Evolutionary conservation across 2,888 invertebrate genomes (phyloP).

Genomic region (Hypolimnas misippus): DNA sequence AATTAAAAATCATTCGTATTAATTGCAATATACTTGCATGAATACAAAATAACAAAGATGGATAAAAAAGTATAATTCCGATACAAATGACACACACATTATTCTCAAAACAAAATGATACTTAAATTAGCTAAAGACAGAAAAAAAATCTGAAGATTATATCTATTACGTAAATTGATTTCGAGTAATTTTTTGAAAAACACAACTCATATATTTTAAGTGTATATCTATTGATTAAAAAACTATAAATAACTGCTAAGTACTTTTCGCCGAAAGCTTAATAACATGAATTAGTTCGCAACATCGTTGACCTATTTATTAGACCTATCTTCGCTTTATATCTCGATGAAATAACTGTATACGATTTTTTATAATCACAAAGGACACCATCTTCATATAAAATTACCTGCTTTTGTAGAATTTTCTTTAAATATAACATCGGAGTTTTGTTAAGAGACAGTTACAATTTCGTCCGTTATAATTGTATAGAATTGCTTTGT

Average conservation of each 20-base stretch:
- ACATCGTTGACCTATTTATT: constrained; percentile 79
- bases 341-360: constrained; percentile 65
- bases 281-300: constrained; percentile 64
- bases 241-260: constrained; percentile 72
- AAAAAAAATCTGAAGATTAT: background rate
- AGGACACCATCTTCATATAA: constrained; percentile 67
- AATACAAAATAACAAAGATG: no score
- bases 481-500: constrained; percentile 83
- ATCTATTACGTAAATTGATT: constrained; percentile 3
- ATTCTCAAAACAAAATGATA: background rate
- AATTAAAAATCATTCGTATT: no score
- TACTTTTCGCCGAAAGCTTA: constrained; percentile 67
- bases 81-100: no score
- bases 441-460: constrained; percentile 77
- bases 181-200: constrained; percentile 13
- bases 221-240: constrained; percentile 66
- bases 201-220: constrained; percentile 30
- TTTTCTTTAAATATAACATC: constrained; percentile 65
- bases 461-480: constrained; percentile 84
- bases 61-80: no score
- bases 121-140: background rate
- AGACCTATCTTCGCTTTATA: constrained; percentile 62
- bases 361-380: constrained; percentile 59
- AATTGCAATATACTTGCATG: no score
- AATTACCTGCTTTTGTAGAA: constrained; percentile 79